Base-by-base conservation (phyloP, 2,113 vertebrate genomes). In the Scortum barcoo region DNA sequence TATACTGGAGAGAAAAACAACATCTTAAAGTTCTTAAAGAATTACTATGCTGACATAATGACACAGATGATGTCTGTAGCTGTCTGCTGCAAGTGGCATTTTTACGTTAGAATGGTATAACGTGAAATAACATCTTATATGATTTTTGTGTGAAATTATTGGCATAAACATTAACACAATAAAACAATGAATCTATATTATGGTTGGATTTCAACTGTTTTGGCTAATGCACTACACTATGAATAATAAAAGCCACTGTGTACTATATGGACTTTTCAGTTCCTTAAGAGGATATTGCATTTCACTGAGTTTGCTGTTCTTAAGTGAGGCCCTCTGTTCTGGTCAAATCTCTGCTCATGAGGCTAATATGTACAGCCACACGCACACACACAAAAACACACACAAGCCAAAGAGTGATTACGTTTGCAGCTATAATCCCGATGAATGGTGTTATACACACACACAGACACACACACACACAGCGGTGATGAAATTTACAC, bases 291-390 rank as follows among this genome's bases (percentile, higher is more conserved):
- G 88, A 91, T 85, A 86, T 87, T 38, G 2, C 33, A 85, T 83
- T 90, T 92, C 80, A 65, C 87, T 72, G 81, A 83, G 48, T 80
- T 72, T 74, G 82, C 81, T 66, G 50, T 84, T 88, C 78, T 87
- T 70, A 57, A 83, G 72, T 76, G 66, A 78, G 54, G 65, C 71
- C 69, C 51, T 80, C 50, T 19, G 33, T 78, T 57, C 76, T 72
- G 74, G 13, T 90, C 72, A 90, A 94, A 90, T 92, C 82, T 86
- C 63, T 71, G 67, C 72, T 91, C 86, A 91, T 79, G 76, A 66
- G 88, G 74, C 50, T 86, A 73, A 81, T 51, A 73, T 50, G 46
- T 65, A 68, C 68, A 71, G 42, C 69, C 26, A 24, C 36, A 51
- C 24, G 44, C 40, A 75, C n/a, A 33, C 56, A 72, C 48, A 72